Conservation (phyloP, 2,113 vertebrate genomes). For the Cisticola juncidis region DNA sequence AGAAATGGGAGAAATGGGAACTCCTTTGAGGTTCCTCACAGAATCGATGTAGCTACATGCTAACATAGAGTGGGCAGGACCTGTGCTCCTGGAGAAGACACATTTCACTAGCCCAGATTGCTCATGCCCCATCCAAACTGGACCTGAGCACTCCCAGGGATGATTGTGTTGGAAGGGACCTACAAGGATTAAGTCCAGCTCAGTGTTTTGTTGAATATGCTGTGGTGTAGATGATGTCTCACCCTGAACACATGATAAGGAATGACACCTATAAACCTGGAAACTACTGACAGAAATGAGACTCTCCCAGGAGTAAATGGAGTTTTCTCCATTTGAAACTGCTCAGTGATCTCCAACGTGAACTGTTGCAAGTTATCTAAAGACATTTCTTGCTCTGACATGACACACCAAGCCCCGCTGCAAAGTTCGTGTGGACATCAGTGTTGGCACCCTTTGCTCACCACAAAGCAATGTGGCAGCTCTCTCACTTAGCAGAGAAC, state of each 20-base stretch:
- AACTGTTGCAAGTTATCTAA: neutral
- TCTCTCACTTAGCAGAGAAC: neutral
- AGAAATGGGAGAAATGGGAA: neutral
- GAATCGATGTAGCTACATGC: accelerated
- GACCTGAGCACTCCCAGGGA: neutral
- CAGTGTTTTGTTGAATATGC: neutral
- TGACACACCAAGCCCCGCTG: neutral
- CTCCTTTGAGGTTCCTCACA: neutral
- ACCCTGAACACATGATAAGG: neutral
- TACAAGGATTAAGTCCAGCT: neutral
- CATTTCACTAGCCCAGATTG: neutral
- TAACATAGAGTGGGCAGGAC: neutral
- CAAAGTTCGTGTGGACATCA: accelerated
- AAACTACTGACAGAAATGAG: neutral
- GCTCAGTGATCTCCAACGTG: no score
- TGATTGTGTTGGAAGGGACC: neutral
- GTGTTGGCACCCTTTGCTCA: neutral
- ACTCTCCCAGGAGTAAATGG: neutral
- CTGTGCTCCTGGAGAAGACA: neutral
- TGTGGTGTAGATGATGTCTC: neutral
- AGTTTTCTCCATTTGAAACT: no score
- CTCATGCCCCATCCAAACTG: neutral
- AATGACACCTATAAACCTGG: neutral
- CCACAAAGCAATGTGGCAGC: neutral
- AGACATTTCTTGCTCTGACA: neutral